These are phyloP conservation scores for Agonopterix alstromeriana DNA, from an alignment of 2,888 invertebrate genomes.

Conservation along the genomic window DNA sequence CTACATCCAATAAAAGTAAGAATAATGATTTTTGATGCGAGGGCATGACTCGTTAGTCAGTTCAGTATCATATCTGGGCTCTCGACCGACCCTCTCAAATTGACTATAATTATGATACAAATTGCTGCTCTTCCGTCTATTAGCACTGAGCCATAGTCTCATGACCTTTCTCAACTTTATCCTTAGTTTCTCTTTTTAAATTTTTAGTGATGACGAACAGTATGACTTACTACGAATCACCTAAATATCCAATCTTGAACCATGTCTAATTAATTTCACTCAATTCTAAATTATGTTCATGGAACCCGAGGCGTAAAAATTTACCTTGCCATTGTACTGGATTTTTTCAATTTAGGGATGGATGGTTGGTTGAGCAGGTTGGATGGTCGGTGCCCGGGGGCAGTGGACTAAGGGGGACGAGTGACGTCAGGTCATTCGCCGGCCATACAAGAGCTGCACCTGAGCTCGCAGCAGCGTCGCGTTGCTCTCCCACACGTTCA, in stretches of 20 bases:
- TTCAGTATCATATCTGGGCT: slow-evolving; percentile 21
- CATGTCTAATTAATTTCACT: too few species aligned
- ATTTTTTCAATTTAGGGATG: too few species aligned
- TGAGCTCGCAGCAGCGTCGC: slow-evolving; percentile 10
- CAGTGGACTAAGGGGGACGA: not conserved
- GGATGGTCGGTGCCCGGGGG: not conserved
- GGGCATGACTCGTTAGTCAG: slow-evolving; percentile 23
- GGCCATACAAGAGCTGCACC: slow-evolving; percentile 8
- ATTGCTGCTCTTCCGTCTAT: slow-evolving; percentile 40
- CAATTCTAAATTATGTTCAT: too few species aligned
- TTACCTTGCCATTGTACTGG: too few species aligned
- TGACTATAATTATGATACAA: slow-evolving; percentile 42
- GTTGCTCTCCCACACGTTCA: slow-evolving; percentile 45
- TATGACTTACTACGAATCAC: too few species aligned
- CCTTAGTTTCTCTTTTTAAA: not conserved
- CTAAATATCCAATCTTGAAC: too few species aligned
- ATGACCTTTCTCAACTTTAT: not conserved
- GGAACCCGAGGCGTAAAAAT: too few species aligned
- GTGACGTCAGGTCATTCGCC: slow-evolving; percentile 2
- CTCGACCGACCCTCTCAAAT: slow-evolving; percentile 33
- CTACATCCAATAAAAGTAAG: too few species aligned
- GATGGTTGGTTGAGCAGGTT: not conserved
- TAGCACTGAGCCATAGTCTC: slow-evolving; percentile 15
- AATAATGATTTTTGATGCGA: slow-evolving; percentile 7
- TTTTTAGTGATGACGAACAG: too few species aligned